Evolutionary conservation across 2,113 vertebrate genomes (phyloP).

Genomic region (Paramormyrops kingsleyae): DNA sequence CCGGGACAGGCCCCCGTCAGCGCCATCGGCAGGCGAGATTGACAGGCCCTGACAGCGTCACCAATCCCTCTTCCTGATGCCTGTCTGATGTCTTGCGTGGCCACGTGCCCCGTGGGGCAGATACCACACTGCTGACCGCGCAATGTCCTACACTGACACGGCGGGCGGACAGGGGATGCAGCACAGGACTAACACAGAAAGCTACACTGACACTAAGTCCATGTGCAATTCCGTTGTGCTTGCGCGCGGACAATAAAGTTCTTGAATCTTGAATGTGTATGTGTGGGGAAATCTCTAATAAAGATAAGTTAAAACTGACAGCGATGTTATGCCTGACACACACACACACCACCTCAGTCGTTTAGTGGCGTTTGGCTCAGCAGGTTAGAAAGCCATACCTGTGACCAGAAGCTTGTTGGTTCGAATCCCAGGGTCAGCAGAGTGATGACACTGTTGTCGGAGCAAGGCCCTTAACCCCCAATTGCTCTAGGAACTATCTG

Average conservation of each 20-base stretch:
- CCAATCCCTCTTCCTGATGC: not conserved
- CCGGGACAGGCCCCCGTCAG: not conserved
- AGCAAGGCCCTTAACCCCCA: not conserved
- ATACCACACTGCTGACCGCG: not conserved
- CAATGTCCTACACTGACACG: not conserved
- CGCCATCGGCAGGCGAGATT: not conserved
- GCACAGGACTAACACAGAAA: not conserved
- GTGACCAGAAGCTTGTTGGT: not conserved
- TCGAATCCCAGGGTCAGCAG: not conserved
- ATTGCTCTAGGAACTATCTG: not conserved
- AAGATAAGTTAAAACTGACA: not conserved
- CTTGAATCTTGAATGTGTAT: not conserved
- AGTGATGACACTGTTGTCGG: no score
- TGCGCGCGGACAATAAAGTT: not conserved
- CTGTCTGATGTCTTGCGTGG: not conserved
- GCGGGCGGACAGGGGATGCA: not conserved
- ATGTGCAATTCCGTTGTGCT: not conserved
- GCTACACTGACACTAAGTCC: not conserved
- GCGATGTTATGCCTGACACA: not conserved
- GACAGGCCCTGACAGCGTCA: not conserved
- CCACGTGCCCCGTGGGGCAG: not conserved
- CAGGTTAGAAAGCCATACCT: not conserved
- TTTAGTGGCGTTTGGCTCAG: not conserved
- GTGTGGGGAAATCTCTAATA: not conserved
- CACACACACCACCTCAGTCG: not conserved